Evolutionary conservation across 1,140 invertebrate genomes (phyloP), one percentile per base, ranked within the genome.

Genomic region (Drusus annulatus): DNA sequence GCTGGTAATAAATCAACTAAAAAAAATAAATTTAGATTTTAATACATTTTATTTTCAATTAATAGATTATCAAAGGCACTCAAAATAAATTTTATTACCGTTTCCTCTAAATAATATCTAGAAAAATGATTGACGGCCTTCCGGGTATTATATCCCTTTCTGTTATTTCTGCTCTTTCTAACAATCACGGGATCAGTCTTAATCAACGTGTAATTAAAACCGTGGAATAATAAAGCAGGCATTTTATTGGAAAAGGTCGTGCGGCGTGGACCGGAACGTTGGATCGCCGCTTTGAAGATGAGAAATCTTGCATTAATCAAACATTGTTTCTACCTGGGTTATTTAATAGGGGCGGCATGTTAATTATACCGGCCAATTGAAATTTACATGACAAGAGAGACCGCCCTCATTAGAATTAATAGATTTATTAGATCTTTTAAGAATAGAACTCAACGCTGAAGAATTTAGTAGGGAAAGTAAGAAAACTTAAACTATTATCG

Each of bases 201-300:
- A 71, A 71, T 71, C 50, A 71, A 71, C n/a, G 17, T 23, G n/a
- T 45, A 71, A 71, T 71, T 71, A 71, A 71, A 71, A 19, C 31
- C 31, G 17, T 51, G 68, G 68, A 71, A 45, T 71, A 50, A 45
- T 45, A 45, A 45, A 45, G 36, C 36, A 45, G 10, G 36, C 13
- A 45, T 45, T 36, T 36, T 13, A 71, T 71, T 71, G 68, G 50
- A 51, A 51, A 71, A 50, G 68, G 68, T 71, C 23, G 8, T 45
- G 45, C 23, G 19, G 50, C 68, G 3, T 51, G 68, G 31, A 45
- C 68, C 1, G 13, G 23, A 71, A 19, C 3, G 17, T 15, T 45
- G 31, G 17, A 51, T 71, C 68, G 16, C 36, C 36, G 36, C 62
- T 65, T 65, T 65, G 62, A 65, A 65, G 62, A 25, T n/a, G 62